Evolutionary conservation across 2,797 vertebrate species (phyloP).

Genomic region (Mastacembelus armatus): DNA sequence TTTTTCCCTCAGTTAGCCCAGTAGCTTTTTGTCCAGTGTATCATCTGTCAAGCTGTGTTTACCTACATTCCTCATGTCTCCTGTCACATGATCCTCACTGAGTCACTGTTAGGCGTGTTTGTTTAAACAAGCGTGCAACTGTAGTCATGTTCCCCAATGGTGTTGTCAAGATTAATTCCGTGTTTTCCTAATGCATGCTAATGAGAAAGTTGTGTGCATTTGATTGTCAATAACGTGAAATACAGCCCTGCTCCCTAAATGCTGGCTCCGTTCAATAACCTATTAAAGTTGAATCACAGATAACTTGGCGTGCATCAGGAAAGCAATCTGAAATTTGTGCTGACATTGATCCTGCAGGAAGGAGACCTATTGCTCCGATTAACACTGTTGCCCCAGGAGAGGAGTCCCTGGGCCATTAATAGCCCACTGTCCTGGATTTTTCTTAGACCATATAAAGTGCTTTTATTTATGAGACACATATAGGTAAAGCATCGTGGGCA

Average conservation of each 20-base stretch:
- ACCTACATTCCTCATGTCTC: conserved; percentile 9
- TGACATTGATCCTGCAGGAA: conserved; percentile 89
- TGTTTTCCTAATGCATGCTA: conserved; percentile 87
- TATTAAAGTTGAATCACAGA: conserved; percentile 91
- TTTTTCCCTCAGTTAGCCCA: conserved; percentile 11
- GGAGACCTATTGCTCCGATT: conserved; percentile 87
- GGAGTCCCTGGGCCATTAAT: conserved; percentile 77
- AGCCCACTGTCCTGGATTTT: conserved; percentile 78
- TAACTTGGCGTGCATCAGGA: conserved; percentile 85
- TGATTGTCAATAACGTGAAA: conserved; percentile 88
- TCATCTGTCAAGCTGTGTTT: conserved; percentile 42
- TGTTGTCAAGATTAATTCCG: conserved; percentile 81
- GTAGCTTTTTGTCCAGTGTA: conserved; percentile 30
- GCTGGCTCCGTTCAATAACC: conserved; percentile 87
- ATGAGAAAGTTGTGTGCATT: conserved; percentile 86
- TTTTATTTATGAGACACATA: conserved; percentile 76
- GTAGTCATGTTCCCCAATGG: conserved; percentile 66
- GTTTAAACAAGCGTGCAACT: conserved; percentile 75
- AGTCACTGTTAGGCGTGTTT: conserved; percentile 56
- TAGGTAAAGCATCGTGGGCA: conserved; percentile 46
- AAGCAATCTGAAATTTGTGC: conserved; percentile 90
- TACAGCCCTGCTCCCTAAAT: conserved; percentile 86
- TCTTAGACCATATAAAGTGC: conserved; percentile 74
- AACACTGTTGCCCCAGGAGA: conserved; percentile 83
- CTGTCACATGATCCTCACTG: conserved; percentile 12